These are phyloP conservation scores for Synergus itoensis DNA, from an alignment of 2,888 invertebrate genomes.

Conservation along the genomic window DNA sequence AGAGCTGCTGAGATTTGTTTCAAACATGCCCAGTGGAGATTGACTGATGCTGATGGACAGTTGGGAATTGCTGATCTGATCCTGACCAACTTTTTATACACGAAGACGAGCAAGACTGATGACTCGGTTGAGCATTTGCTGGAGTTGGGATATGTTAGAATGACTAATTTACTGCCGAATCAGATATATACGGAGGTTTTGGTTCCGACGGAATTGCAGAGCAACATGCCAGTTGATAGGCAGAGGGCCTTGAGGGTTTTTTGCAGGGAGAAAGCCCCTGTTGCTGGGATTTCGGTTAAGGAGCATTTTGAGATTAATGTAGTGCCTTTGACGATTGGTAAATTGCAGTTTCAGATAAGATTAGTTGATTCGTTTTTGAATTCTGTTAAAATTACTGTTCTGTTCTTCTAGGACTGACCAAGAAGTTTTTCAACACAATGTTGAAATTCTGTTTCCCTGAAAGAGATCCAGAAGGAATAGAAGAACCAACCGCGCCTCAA, in stretches of 20 bases:
- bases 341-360: constrained; percentile 49
- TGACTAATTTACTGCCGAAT: constrained; percentile 96
- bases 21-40: constrained; percentile 98
- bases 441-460: constrained; percentile 98
- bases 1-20: constrained; percentile 97
- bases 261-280: constrained; percentile 97
- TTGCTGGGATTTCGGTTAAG: constrained; percentile 99
- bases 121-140: constrained; percentile 98
- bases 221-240: constrained; percentile 94
- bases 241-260: constrained; percentile 93
- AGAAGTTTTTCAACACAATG: constrained; percentile 98
- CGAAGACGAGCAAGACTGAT: constrained; percentile 96
- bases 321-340: constrained; percentile 93
- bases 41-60: constrained; percentile 98
- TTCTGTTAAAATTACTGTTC: background rate
- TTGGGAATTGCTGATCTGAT: constrained; percentile 98
- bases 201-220: constrained; percentile 88
- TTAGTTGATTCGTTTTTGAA: background rate
- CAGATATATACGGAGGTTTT: constrained; percentile 95
- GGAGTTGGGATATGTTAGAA: constrained; percentile 96
- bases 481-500: constrained; percentile 79
- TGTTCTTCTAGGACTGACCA: constrained; percentile 85
- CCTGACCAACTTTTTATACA: constrained; percentile 97
- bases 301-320: constrained; percentile 99
- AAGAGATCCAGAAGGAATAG: constrained; percentile 91